Evolutionary conservation across 2,888 invertebrate genomes (phyloP).

Genomic region (Beris chalybata): DNA sequence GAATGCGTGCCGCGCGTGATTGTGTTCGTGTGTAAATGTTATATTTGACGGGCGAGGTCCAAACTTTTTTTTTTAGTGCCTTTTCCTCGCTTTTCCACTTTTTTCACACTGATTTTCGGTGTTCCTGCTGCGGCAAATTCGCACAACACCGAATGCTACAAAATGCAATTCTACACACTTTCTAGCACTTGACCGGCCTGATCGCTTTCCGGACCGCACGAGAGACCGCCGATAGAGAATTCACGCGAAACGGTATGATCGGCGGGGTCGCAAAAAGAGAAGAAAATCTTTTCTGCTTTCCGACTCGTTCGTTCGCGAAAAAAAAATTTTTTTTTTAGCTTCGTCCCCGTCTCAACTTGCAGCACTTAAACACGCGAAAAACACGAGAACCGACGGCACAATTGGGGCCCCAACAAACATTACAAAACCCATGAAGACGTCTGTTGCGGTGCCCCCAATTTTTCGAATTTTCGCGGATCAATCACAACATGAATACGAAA

Average conservation of each 20-base stretch:
- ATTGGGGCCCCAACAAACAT: slow-evolving; percentile 46
- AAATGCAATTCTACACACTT: slow-evolving; percentile 1
- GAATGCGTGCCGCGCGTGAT: slow-evolving; percentile 41
- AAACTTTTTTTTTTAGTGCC: slow-evolving; percentile 35
- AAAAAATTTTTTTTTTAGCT: slow-evolving; percentile 9
- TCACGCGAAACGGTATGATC: neutral
- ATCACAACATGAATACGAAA: slow-evolving; percentile 43
- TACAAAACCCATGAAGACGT: slow-evolving; percentile 44
- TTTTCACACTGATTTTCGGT: slow-evolving; percentile 15
- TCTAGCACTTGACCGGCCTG: slow-evolving; percentile 2
- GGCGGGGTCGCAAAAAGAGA: too few species aligned
- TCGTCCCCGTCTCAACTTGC: slow-evolving; percentile 31
- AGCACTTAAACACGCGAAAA: slow-evolving; percentile 28
- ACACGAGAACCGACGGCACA: slow-evolving; percentile 40
- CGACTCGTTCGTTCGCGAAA: slow-evolving; percentile 14
- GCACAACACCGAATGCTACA: neutral
- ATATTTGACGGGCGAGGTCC: slow-evolving; percentile 54
- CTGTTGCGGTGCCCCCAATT: slow-evolving; percentile 44
- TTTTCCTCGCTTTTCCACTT: slow-evolving; percentile 22
- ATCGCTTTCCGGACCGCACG: slow-evolving; percentile 1
- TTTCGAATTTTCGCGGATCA: slow-evolving; percentile 38
- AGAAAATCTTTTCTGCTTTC: neutral
- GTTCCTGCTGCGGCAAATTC: slow-evolving; percentile 6
- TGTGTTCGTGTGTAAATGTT: slow-evolving; percentile 38
- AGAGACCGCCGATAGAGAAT: neutral